Base-by-base conservation (phyloP, 2,797 vertebrate genomes). In the Pteropus rufus region DNA sequence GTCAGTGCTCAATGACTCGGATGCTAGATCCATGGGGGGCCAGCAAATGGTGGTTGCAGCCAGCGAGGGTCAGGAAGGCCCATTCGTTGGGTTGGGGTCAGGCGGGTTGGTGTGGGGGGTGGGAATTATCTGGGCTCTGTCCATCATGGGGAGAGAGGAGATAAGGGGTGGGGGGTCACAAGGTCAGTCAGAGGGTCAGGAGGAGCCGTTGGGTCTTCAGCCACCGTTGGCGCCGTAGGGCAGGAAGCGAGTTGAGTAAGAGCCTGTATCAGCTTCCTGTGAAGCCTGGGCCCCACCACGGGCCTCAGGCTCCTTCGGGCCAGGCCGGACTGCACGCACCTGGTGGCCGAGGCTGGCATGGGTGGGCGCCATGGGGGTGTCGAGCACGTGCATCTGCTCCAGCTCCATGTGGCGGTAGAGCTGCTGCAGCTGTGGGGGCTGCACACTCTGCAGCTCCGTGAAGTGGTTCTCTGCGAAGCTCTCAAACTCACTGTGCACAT, bases 371-470 rank as follows among this genome's bases (percentile, higher is more conserved):
- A 99, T 98, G 95, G 98, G 98, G 52, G 99, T 98, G 89, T 99
- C 99, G 29, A 99, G 97, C 91, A 99, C 98, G 2, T 99, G 99
- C 98, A 99, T 98, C 96, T 99, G 99, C 83, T 99, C 99, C 4
- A 99, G 96, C 31, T 99, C 99, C 98, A 99, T 98, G 93, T 99
- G 99, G 82, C 99, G 98, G 97, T 99, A 99, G 58, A 99, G 98
- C 97, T 98, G 98, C 52, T 99, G 97, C n/a, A 99, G 96, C 98
- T 99, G 99, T 0, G 99, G 99, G 24, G 99, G 98, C 97, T 99
- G 99, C n/a, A 99, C 99, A 0, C 99, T 99, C 98, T 99, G 99
- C 91, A 99, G 98, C 94, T 99, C 99, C 18, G 99, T 99, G 98
- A 99, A 99, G 97, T 99, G 99, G 82, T 98, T 99, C 94, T 99